Percentiles rank a stretch among this genome's conserved stretches.
These are phyloP conservation scores for Trematomus loennbergii DNA, from an alignment of 2,113 vertebrate species.

Conservation along the genomic window DNA sequence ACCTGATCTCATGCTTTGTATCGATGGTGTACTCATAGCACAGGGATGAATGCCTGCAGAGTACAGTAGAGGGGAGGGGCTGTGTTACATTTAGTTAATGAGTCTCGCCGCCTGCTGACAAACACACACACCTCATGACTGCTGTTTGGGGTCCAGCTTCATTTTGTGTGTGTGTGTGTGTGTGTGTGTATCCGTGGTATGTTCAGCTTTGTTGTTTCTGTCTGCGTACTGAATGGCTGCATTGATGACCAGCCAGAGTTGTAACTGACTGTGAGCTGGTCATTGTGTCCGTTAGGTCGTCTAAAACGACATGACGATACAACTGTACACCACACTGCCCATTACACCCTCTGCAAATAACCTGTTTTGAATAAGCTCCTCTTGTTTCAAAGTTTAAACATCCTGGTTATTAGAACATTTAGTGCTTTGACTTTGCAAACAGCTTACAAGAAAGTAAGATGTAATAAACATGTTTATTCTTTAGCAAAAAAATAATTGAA, in stretches of 20 bases:
- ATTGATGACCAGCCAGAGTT: not conserved
- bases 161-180: constrained; percentile 1
- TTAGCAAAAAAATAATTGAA: too few relatives aligned
- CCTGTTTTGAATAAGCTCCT: not conserved
- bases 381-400: constrained; percentile 6
- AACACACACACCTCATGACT: not conserved
- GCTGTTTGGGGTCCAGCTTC: constrained; percentile 22
- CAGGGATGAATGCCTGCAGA: not conserved
- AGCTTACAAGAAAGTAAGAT: too few relatives aligned
- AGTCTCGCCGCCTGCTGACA: constrained; percentile 37
- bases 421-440: too few relatives aligned
- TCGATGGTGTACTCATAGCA: constrained; percentile 28
- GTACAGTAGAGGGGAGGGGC: not conserved
- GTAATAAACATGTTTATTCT: too few relatives aligned
- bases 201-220: constrained; percentile 21
- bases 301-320: not conserved
- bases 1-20: constrained; percentile 23
- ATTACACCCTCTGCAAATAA: not conserved
- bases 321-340: not conserved
- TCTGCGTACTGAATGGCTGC: constrained; percentile 10
- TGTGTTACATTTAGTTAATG: constrained; percentile 60
- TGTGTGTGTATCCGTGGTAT: not conserved
- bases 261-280: not conserved
- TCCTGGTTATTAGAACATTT: not conserved
- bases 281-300: not conserved